These are phyloP conservation scores for Melolontha melolontha DNA, from an alignment of 2,888 invertebrate species.

Conservation along the genomic window DNA sequence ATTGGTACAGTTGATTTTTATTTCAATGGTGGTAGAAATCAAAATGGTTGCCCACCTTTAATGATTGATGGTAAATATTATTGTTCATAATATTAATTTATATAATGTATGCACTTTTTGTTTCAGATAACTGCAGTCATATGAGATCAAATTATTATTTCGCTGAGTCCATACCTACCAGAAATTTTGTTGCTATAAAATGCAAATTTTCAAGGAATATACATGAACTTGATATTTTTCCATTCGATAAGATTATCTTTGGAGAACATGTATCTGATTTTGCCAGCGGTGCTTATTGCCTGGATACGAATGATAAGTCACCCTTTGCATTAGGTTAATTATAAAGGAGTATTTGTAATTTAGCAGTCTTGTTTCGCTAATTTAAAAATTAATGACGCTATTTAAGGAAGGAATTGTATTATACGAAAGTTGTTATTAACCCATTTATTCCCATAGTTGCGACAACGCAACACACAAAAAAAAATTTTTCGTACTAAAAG, in stretches of 20 bases:
- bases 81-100: neutral
- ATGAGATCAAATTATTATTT: slow-evolving; percentile 65
- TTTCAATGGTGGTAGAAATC: slow-evolving; percentile 69
- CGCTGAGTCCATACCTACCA: slow-evolving; percentile 65
- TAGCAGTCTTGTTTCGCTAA: too few species aligned
- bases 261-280: slow-evolving; percentile 51
- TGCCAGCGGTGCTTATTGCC: slow-evolving; percentile 53
- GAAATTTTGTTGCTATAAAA: slow-evolving; percentile 60
- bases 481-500: too few species aligned
- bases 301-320: slow-evolving; percentile 12
- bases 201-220: slow-evolving; percentile 61
- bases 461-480: too few species aligned
- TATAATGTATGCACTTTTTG: too few species aligned
- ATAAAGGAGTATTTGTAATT: too few species aligned
- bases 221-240: slow-evolving; percentile 55
- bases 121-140: slow-evolving; percentile 64
- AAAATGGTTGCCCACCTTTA: slow-evolving; percentile 66
- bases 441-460: too few species aligned
- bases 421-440: too few species aligned
- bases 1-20: slow-evolving; percentile 68
- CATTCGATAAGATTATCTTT: slow-evolving; percentile 48
- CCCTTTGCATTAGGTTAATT: slow-evolving; percentile 16
- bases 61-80: slow-evolving; percentile 6
- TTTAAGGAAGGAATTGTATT: too few species aligned
- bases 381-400: too few species aligned